Evolutionary conservation across 2,113 vertebrate genomes (phyloP), one percentile per base, ranked within the genome.

Genomic region (Ptilorrhoa leucosticta): DNA sequence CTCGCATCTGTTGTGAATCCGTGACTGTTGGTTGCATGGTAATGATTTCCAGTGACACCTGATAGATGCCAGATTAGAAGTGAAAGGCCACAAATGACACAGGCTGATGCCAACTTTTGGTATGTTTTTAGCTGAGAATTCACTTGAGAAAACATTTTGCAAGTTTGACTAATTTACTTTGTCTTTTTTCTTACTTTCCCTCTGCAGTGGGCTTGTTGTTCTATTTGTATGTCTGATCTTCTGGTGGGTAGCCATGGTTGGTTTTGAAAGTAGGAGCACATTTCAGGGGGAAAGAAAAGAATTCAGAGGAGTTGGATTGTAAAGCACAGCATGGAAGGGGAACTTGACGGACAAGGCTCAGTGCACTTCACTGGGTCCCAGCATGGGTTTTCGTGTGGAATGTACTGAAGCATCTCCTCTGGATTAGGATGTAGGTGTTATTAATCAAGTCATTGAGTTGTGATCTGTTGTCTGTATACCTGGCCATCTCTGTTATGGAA

Each of bases 331-430:
- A 19, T 45, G 37, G 42, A 35, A 68, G 35, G 27, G 24, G 13
- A 40, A 37, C 65, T 89, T 26, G 5, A 56, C 0, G 0, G 77
- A 44, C 57, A 91, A 69, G 53, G 44, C 72, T 95, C 56, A 87
- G 69, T 87, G 80, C 73, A 69, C 81, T 95, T 96, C 69, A 40
- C 42, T 93, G 89, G 40, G 1, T 94, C 91, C 44, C 73, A 84
- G 77, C 57, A 35, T 87, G 81, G 6, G 3, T 87, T 94, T 94
- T 76, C 61, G 64, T 92, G 57, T 56, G 50, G 44, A 65, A 24
- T 53, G 53, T 91, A 22, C 51, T 87, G 72, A 91, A 79, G 68
- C 94, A 91, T 22, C 48, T 94, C 48, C 53, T 66, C 61, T 61
- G 87, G 81, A 65, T 91, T 89, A 64, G 56, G 45, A 28, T 42